A percentile compares a stretch with the other conserved stretches of the same genome.
Evolutionary conservation across 92 coral and sea anemone species (phyloP).

Genomic region (Phenganax subtilis): DNA sequence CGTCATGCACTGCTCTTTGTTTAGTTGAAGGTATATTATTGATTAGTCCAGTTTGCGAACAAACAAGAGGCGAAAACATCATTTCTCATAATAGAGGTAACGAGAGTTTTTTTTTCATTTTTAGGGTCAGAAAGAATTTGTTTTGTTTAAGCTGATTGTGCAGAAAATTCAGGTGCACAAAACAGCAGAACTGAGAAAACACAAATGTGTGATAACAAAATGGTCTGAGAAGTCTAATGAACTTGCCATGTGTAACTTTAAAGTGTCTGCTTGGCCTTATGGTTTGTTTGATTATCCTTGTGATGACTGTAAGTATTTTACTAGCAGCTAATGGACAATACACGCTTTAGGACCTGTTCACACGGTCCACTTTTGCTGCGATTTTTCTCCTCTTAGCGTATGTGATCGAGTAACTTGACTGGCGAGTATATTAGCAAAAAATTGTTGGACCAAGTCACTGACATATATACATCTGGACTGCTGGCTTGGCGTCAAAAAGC

Average conservation of each 20-base stretch:
- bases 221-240: conserved; percentile 74
- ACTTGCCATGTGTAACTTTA: conserved; percentile 63
- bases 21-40: too few relatives aligned
- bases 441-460: too few relatives aligned
- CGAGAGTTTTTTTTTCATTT: not conserved
- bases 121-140: conserved; percentile 53
- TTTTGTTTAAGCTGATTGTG: conserved; percentile 62
- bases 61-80: not conserved
- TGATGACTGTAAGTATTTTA: conserved; percentile 63
- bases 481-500: too few relatives aligned
- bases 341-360: too few relatives aligned
- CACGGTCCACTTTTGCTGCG: not conserved
- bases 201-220: conserved; percentile 80
- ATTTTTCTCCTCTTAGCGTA: too few relatives aligned
- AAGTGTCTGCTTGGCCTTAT: conserved; percentile 84
- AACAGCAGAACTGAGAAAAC: conserved; percentile 57
- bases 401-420: too few relatives aligned
- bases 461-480: too few relatives aligned
- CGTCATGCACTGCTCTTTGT: too few relatives aligned
- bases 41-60: not conserved
- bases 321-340: too few relatives aligned
- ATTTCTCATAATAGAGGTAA: not conserved
- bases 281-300: conserved; percentile 92
- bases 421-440: too few relatives aligned
- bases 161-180: conserved; percentile 58